Conservation (phyloP, 2,113 vertebrate species). For the Leucopsar rothschildi region DNA sequence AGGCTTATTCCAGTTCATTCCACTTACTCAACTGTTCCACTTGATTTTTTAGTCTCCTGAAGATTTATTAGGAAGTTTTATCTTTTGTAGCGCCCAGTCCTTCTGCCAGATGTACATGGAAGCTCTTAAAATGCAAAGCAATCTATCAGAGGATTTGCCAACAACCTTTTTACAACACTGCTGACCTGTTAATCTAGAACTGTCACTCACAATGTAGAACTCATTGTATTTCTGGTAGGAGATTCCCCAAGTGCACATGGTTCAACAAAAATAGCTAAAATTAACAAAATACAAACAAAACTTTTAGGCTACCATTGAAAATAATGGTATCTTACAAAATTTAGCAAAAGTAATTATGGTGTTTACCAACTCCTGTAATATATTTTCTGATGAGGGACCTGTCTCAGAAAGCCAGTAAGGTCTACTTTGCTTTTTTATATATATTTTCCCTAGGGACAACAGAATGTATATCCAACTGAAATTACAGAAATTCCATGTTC, state of each 20-base stretch:
- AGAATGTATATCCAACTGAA: neutral
- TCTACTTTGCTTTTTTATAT: neutral
- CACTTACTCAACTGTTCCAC: neutral
- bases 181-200: constrained; percentile 20
- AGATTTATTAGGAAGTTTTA: constrained; percentile 34
- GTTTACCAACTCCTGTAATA: neutral
- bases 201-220: neutral
- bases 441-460: neutral
- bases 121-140: constrained; percentile 5
- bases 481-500: neutral
- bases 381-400: neutral
- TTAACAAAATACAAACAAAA: neutral
- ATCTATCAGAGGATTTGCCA: neutral
- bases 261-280: neutral
- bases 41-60: constrained; percentile 10
- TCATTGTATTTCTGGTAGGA: neutral
- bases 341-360: neutral
- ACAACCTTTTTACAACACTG: neutral
- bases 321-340: neutral
- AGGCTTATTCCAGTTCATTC: neutral
- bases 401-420: neutral
- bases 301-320: neutral
- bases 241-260: neutral
- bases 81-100: neutral
- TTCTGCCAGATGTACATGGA: neutral